Base-by-base conservation (phyloP, 2,113 vertebrate genomes). In the Apeltes quadracus region DNA sequence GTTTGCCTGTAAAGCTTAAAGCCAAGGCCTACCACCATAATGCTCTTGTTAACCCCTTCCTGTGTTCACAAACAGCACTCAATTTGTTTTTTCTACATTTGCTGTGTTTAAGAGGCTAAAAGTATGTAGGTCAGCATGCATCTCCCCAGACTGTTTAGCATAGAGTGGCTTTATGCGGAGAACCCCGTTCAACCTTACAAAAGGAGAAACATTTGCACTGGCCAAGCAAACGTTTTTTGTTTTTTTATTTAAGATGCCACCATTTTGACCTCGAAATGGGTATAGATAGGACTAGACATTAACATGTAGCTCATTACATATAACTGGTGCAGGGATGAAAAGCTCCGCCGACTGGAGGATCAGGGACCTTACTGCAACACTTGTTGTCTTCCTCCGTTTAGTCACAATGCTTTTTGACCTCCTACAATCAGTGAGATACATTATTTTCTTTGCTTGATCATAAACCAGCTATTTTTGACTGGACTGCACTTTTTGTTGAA, bases 1-100 rank as follows among this genome's bases (percentile, higher is more conserved):
- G 63, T 64, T 76, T 71, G 54, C 27, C 48, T 61, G 59, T 48
- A 43, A 83, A 51, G 50, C 43, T 69, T 36, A 61, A 1, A 65
- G 77, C 77, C 57, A 56, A 65, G 44, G 44, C 32, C 66, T 72
- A 54, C 46, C 55, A 72, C 77, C 62, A 2, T 68, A 75, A 58
- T 27, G 39, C 56, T 57, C 0, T 0, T 5, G 44, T 63, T 78
- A 82, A 82, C 78, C 76, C 74, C 29, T 82, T 84, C 75, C 82
- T 86, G 57, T 78, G 78, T 75, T 75, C 41, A 34, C 4, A n/a
- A 39, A 44, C 61, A 81, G 53, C 10, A 13, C 57, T 58, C 10
- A 0, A 29, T 75, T 34, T 57, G 65, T 72, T 65, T 62, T 79
- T 69, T 5, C 9, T n/a, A 51, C 20, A 54, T 22, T 15, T 41